A percentile compares a stretch with the other conserved stretches of the same genome.
These are phyloP conservation scores for Otis tarda DNA, from an alignment of 2,113 vertebrate genomes.

Conservation along the genomic window DNA sequence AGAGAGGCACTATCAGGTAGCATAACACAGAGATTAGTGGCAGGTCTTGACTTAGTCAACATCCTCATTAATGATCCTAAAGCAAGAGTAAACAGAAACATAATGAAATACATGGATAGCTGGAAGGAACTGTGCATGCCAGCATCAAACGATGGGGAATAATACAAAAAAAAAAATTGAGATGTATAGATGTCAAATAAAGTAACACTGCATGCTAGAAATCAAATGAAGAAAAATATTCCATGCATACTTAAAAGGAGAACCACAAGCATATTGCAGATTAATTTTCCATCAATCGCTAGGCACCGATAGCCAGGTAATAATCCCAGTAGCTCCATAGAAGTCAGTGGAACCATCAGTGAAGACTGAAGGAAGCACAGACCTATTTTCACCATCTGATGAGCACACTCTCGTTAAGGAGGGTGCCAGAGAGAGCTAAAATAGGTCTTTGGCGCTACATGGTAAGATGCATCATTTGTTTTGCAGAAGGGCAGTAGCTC, in stretches of 20 bases:
- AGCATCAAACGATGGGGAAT: neutral
- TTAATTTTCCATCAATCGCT: neutral
- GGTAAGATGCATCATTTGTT: neutral
- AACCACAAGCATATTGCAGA: neutral
- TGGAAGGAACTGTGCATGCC: neutral
- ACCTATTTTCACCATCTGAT: neutral
- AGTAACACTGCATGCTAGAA: neutral
- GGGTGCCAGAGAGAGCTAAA: neutral
- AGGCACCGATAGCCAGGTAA: fast-evolving
- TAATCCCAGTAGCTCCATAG: neutral
- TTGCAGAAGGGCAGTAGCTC: neutral
- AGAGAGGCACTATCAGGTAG: neutral
- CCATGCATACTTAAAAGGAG: neutral
- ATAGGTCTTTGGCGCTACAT: neutral
- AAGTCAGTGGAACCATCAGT: neutral
- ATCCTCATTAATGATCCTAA: neutral
- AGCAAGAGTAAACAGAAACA: neutral
- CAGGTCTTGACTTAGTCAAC: slow-evolving; percentile 36
- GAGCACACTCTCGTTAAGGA: neutral
- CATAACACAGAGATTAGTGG: neutral
- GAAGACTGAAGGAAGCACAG: neutral
- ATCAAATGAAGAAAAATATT: neutral
- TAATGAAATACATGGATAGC: neutral
- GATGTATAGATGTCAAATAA: neutral
- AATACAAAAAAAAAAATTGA: neutral